phyloP scores from a whole-genome alignment of 2,797 vertebrate genomes.

The Harpagifer antarcticus region DNA sequence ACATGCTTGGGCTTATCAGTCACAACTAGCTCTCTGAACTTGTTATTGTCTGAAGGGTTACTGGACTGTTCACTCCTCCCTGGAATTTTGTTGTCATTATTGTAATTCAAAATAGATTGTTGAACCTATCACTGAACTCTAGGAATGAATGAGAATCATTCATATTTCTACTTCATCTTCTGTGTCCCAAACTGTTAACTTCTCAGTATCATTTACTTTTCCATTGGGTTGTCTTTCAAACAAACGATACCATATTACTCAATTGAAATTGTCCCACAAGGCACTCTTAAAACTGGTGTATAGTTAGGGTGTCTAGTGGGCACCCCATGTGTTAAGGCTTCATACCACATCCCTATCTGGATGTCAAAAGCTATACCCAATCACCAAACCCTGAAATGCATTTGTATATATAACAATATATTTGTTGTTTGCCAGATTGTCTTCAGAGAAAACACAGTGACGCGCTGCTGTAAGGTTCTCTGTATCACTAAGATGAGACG shows the following conservation, averaged over 20 bases:
- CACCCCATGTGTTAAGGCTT: too few relatives aligned
- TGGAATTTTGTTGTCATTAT: too few relatives aligned
- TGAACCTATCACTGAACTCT: too few relatives aligned
- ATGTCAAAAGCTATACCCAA: too few relatives aligned
- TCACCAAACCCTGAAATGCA: too few relatives aligned
- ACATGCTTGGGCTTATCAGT: too few relatives aligned
- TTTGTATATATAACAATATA: too few relatives aligned
- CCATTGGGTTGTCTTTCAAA: not conserved
- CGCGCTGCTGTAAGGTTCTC: not conserved
- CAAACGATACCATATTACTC: not conserved
- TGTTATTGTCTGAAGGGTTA: too few relatives aligned
- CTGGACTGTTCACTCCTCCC: too few relatives aligned
- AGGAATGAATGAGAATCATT: too few relatives aligned
- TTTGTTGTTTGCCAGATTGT: not conserved
- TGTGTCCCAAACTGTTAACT: not conserved
- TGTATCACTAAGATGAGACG: slow-evolving; percentile 29
- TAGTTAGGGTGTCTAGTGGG: not conserved
- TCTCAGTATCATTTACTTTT: not conserved
- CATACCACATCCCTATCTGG: not conserved
- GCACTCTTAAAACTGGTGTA: not conserved
- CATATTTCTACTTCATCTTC: not conserved
- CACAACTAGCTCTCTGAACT: too few relatives aligned
- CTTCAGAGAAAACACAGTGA: slow-evolving; percentile 1
- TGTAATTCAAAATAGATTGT: too few relatives aligned
- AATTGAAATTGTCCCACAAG: not conserved